Evolutionary conservation across 2,888 invertebrate genomes (phyloP), one percentile per base, ranked within the genome.

Genomic region (Euclidia mi): DNA sequence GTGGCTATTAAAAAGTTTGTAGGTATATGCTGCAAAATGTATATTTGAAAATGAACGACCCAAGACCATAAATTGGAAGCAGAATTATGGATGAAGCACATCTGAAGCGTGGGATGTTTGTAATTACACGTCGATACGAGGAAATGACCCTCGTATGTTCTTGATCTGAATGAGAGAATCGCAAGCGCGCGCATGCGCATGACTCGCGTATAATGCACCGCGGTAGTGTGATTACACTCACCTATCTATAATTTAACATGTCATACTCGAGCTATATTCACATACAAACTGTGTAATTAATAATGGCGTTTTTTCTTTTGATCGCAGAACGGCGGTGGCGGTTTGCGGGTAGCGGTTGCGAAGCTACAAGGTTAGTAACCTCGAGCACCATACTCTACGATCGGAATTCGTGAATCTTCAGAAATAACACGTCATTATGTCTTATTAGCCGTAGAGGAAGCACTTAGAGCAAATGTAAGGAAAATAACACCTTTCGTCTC

Each of bases 401-500:
- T 92, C 78, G 90, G 88, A 90, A 90, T 94, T 92, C 87, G 90
- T 91, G 90, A 90, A 92, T 91, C 90, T 89, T 89, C 88, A 89
- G 84, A 92, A 92, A 91, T 90, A 92, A 90, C 88, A 89, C 87
- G 84, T 91, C 89, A 92, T 93, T 92, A 91, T 87, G 79, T 88
- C 89, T 90, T 90, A 93, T 92, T 93, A 92, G 87, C 82, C 80
- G 82, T 85, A 84, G 88, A 91, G 91, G 90, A 91, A 90, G 88
- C 90, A 90, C 90, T 92, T 91, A 90, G 79, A 85, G 87, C 88
- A 87, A 91, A 90, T 87, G 89, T 88, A 88, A 80, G 82, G 87
- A 86, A 89, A 92, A 91, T 90, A 91, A 89, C 84, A 88, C 83
- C 86, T 88, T 84, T 77, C 78, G 72, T 81, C 79, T 82, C 71